Base-by-base conservation (phyloP, 2,888 invertebrate genomes). In the Leptopilina myrica region DNA sequence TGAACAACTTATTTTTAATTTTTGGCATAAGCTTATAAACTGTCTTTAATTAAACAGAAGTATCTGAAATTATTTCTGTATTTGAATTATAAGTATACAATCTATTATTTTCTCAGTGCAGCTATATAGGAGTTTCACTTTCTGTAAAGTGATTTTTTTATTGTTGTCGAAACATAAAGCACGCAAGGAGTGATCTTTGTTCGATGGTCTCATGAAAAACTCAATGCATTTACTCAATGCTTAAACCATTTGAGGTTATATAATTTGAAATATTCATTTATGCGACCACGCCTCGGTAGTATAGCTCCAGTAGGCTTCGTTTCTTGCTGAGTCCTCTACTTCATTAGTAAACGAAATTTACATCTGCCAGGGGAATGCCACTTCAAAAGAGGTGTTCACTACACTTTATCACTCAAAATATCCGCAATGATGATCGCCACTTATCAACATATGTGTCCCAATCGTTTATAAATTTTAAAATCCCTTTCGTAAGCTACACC, bases 201-300 rank as follows among this genome's bases (percentile, higher is more conserved):
- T 49, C 49, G 11, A 11, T 49, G 49, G 49, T 49, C 49, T 49
- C 49, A 49, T 49, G 12, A 49, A 49, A 49, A 49, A 11, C 49
- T 49, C 49, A 11, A 11, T 49, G 49, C 49, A 49, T 11, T 49
- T 49, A 49, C 12, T 49, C 49, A 11, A 49, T 49, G 12, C 12
- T 49, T 49, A 49, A 49, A 49, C 49, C 69, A 49, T 26, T 69
- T 53, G 7, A 53, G 49, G 69, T 53, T 26, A 26, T 69, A 46
- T 69, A 20, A 49, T 53, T 69, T 69, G 26, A 53, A 8, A 85
- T 89, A 89, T 89, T 89, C 89, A 89, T 89, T 82, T 88, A 89
- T 89, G 85, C 89, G 78, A 86, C 88, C 89, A 88, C 89, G 89
- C 89, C 89, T 87, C 87, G 85, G 86, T 88, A 87, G 89, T 89